Evolutionary conservation across 1,140 invertebrate genomes (phyloP), one percentile per base, ranked within the genome.

Genomic region (Physella acuta): DNA sequence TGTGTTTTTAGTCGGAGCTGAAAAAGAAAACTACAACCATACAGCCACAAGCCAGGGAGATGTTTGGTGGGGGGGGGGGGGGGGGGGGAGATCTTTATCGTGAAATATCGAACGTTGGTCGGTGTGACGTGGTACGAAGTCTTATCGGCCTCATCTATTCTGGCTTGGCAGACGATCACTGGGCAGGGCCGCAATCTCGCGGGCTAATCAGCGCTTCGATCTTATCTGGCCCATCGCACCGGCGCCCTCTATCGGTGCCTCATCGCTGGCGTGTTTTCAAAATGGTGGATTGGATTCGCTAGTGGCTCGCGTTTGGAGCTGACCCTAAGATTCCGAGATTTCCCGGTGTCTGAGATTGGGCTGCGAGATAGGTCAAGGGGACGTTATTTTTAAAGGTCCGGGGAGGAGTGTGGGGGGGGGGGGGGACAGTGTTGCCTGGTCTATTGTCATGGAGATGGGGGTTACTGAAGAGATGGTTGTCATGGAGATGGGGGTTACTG

Each of bases 181-280:
- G 62, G 62, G 16, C 62, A 64, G 62, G 33, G 39, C 33, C 37
- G 39, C 34, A 63, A 63, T 63, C 61, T 63, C 37, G 5, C 26
- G 3, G n/a, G 24, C 44, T 63, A 51, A 64, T 64, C 62, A n/a
- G 1, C 62, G 52, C n/a, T 44, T 52, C 26, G 44, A 52, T 64
- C 62, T 64, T 52, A 64, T 64, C 62, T n/a, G 37, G 11, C 20
- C 30, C 14, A 64, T 64, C 62, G 49, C 28, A 20, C 44, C 33
- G 62, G 62, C 44, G 44, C 49, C 2, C 49, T 33, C 20, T 64
- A 64, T 64, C 62, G 31, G 49, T 28, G 44, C 62, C 37, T 64
- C 62, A 64, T 64, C 62, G 34, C 28, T 52, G 62, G 62, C 49
- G 62, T 28, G 34, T 64, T 64, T 64, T 64, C 62, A 31, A 64